Evolutionary conservation across 2,113 vertebrate genomes (phyloP), one percentile per base, ranked within the genome.

Genomic region (Telmatochromis sp.): DNA sequence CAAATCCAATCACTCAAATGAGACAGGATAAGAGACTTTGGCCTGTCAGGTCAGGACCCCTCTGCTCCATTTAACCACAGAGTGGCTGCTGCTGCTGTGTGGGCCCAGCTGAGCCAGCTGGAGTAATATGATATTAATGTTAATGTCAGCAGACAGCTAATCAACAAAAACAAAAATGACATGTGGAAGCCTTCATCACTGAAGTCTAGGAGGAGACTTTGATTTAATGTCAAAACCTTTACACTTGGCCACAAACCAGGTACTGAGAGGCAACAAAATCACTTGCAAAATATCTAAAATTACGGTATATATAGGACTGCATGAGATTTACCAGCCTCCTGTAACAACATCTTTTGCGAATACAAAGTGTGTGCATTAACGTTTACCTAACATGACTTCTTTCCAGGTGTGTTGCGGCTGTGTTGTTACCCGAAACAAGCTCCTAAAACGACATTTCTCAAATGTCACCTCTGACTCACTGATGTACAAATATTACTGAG

Each of bases 41-140:
- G 83, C 14, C 88, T 75, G 89, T 89, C 91, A 86, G 85, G 35
- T 91, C 75, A 86, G 70, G 68, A 86, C 65, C 65, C 58, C 1
- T 19, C 17, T 2, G 47, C 83, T 86, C 47, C 85, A 80, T 86
- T 89, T 84, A 80, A 47, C 83, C 40, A 40, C 81, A 86, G 68
- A 70, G 84, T 51, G 79, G 63, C 63, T 88, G 40, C 58, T 70
- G 78, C 28, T 57, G 47, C 15, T 79, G 58, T 14, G n/a, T 33
- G 63, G 57, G 15, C 40, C 49, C 53, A 63, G 87, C 19, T 87
- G 87, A 90, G 88, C 90, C 89, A 87, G 53, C 35, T 14, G 21
- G 19, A 79, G 47, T 21, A 55, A 53, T 21, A 80, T 21, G 17
- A 7, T 33, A 47, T 28, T 89, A 49, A 53, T 80, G 65, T 21